These are phyloP conservation scores for Oscheius sp. DNA, from an alignment of 1,140 invertebrate species.

Conservation along the genomic window DNA sequence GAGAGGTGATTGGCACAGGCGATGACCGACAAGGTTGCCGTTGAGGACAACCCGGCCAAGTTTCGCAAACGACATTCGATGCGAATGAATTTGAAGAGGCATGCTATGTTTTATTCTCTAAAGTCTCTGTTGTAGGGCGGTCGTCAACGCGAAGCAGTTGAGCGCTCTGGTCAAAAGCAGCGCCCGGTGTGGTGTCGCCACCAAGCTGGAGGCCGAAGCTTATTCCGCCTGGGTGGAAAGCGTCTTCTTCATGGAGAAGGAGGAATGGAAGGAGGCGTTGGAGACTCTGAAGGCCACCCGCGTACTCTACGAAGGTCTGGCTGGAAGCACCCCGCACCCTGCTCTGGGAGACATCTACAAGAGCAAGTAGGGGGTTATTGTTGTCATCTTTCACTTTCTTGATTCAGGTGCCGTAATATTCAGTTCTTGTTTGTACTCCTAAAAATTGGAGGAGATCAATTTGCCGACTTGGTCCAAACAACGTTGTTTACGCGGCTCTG, in stretches of 20 bases:
- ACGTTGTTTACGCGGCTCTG: no score
- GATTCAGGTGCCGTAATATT: constrained; percentile 69
- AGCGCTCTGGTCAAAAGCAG: constrained; percentile 33
- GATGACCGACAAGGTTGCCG: constrained; percentile 72
- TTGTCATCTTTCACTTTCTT: no score
- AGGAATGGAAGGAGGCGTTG: constrained; percentile 77
- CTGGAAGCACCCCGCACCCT: constrained; percentile 44
- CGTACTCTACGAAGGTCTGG: constrained; percentile 58
- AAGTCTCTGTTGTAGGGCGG: constrained; percentile 71
- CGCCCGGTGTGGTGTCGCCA: constrained; percentile 73
- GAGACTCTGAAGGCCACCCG: constrained; percentile 70
- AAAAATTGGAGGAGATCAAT: no score
- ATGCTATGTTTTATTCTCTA: not conserved
- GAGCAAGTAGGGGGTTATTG: constrained; percentile 34
- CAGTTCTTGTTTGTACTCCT: constrained; percentile 82
- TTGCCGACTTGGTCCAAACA: no score
- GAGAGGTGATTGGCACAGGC: constrained; percentile 93
- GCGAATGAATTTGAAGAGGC: constrained; percentile 9
- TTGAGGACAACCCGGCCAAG: constrained; percentile 82
- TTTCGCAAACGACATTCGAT: constrained; percentile 4
- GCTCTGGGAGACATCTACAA: constrained; percentile 49
- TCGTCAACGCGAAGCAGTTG: constrained; percentile 56
- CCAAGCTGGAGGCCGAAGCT: constrained; percentile 89
- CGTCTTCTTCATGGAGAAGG: constrained; percentile 81
- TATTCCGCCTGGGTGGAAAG: constrained; percentile 91